Evolutionary conservation across 2,888 invertebrate species (phyloP), one percentile per base, ranked within the genome.

Genomic region (Apotomis capreana): DNA sequence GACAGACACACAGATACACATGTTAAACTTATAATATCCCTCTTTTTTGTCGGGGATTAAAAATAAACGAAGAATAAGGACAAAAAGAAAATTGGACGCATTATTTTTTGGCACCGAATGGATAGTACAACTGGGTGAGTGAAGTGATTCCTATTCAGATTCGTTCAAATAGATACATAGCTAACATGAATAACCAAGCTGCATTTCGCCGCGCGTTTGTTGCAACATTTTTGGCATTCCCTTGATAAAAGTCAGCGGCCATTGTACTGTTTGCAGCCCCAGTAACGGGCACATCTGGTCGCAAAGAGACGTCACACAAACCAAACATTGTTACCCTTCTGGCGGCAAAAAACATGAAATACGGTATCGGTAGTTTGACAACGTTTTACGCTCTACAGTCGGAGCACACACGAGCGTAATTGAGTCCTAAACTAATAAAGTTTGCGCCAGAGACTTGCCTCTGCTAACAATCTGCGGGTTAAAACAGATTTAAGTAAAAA

Each of bases 361-460:
- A 67, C 67, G 67, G 61, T 57, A 71, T 62, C 67, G 67, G 61
- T 51, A 40, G 51, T 62, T 65, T 62, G 67, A 70, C 54, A 63
- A 55, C 58, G 59, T 71, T 71, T 61, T 55, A 13, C 44, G 55
- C 70, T 64, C 44, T 44, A 65, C 37, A 26, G 52, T 54, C 62
- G 37, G 12, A 70, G 44, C 52, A 37, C 62, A 63, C 13, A 61
- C 52, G 83, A 80, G 82, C 83, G 84, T 88, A 90, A 90, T 89
- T 87, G 89, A 89, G 87, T 87, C 90, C 90, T 91, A 91, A 91
- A 88, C 90, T 91, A 91, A 91, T 91, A 91, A 87, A 86, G 83
- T 83, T 85, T 82, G 84, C 78, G 78, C 77, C 54, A 67, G 69
- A 78, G 74, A 74, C 77, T 83, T 83, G 81, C 82, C 84, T 55